Evolutionary conservation across 2,113 vertebrate genomes (phyloP).

Genomic region (Scortum barcoo): DNA sequence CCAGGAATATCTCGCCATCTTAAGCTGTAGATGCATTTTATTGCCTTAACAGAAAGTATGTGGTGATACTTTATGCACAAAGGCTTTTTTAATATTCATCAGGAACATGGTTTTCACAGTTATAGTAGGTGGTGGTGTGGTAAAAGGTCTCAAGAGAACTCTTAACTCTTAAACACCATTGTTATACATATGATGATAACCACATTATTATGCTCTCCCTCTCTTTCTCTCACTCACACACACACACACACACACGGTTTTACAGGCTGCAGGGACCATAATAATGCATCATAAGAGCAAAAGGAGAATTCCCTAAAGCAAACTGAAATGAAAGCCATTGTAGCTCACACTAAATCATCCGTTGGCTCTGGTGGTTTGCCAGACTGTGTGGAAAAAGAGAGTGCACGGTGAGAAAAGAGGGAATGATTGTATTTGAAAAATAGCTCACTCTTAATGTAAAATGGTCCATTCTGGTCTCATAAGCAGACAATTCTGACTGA

Average conservation of each 20-base stretch:
- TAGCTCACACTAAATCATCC: slow-evolving; percentile 52
- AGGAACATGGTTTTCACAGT: not conserved
- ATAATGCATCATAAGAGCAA: slow-evolving; percentile 62
- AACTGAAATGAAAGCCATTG: slow-evolving; percentile 61
- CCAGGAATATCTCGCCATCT: not conserved
- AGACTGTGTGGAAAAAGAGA: slow-evolving; percentile 8
- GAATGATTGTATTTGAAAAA: slow-evolving; percentile 1
- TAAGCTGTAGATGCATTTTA: not conserved
- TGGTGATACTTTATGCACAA: not conserved
- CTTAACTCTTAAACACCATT: slow-evolving; percentile 35
- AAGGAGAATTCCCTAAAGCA: slow-evolving; percentile 60
- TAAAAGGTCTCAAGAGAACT: slow-evolving; percentile 21
- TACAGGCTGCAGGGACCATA: slow-evolving; percentile 39
- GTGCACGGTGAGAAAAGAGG: not conserved
- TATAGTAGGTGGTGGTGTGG: not conserved
- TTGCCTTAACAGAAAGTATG: not conserved
- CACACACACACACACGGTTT: not conserved
- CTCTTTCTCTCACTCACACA: not conserved
- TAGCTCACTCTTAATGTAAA: slow-evolving; percentile 8
- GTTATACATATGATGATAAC: slow-evolving; percentile 36
- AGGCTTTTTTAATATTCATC: slow-evolving; percentile 32
- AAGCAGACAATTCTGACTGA: not conserved
- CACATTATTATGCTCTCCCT: slow-evolving; percentile 5
- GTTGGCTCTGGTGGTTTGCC: slow-evolving; percentile 17
- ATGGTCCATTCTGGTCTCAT: not conserved